Base-by-base conservation (phyloP, 1,140 invertebrate species). In the Hycleus phaleratus region DNA sequence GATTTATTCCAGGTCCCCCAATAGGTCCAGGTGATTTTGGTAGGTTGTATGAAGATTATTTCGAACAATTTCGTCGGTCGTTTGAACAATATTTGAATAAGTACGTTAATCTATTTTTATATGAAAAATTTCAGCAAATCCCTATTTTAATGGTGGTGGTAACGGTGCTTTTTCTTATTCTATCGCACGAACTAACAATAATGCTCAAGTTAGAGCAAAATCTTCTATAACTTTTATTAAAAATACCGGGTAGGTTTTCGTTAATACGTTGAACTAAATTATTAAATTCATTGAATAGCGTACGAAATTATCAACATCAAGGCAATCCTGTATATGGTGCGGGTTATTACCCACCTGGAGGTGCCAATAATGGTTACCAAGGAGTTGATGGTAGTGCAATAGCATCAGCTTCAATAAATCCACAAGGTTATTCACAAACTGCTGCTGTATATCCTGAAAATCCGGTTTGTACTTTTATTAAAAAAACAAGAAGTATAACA, bases 391-490 rank as follows among this genome's bases (percentile, higher is more conserved):
- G 56, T 26, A 61, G 56, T 8, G 75, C 76, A 9, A 63, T 67
- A 11, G 70, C 77, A 7, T 66, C 70, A 56, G 76, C 72, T 3
- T 73, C 71, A 4, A 71, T 76, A 26, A 79, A 77, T 43, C 77
- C 80, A 1, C 77, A 74, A 24, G 79, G 73, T 45, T 69, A 68
- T 26, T 76, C 77, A 43, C 82, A 83, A 66, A 70, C 77, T 10
- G 82, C 81, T 43, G 71, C 68, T 24, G 77, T 83, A 9, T 79
- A 69, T 62, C 82, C 82, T 2, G 68, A 71, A 58, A 83, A 81
- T 72, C 74, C 77, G 38, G 82, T 83, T 74, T 76, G 74, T 70
- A 40, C 1, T 5, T 24, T 10, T 38, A 8, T 49, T 38, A 12
- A 48, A 53, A 49, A 8, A 38, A 45, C 18, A 18, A 18, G 18